A percentile compares a stretch with the other conserved stretches of the same genome.
phyloP scores from a whole-genome alignment of 2,113 vertebrate genomes.

The Cynocephalus volans region DNA sequence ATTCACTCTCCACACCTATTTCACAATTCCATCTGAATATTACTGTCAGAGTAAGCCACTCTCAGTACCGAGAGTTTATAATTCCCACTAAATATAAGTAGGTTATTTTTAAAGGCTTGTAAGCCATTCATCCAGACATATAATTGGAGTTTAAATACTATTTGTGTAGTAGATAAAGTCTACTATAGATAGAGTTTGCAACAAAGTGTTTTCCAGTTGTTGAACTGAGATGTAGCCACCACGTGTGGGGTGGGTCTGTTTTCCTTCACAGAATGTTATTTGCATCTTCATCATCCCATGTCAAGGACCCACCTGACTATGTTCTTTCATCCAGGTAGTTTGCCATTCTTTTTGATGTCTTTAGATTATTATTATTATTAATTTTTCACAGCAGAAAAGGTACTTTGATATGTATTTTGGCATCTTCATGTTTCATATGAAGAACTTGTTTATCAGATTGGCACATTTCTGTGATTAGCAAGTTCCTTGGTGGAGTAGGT shows the following conservation, averaged over 20 bases:
- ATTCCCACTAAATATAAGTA: not conserved
- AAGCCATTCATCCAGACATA: not conserved
- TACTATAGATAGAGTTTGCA: not conserved
- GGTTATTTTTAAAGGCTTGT: not conserved
- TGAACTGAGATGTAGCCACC: not conserved
- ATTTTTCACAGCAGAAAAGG: not conserved
- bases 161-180: not conserved
- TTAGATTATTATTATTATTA: not conserved
- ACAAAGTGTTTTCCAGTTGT: not conserved
- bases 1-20: not conserved
- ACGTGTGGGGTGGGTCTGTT: not conserved
- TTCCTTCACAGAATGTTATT: not conserved
- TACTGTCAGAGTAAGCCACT: not conserved
- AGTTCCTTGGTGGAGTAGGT: not conserved
- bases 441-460: conserved; percentile 1
- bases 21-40: not conserved
- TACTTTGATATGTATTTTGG: not conserved
- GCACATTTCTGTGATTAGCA: not conserved
- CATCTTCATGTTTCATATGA: not conserved
- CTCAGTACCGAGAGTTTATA: not conserved
- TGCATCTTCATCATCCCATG: not conserved
- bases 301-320: not conserved
- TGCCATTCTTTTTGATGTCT: conserved; percentile 40
- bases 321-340: not conserved
- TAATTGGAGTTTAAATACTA: not conserved